Evolutionary conservation across 2,888 invertebrate species (phyloP).

Genomic region (Apantesis nais): DNA sequence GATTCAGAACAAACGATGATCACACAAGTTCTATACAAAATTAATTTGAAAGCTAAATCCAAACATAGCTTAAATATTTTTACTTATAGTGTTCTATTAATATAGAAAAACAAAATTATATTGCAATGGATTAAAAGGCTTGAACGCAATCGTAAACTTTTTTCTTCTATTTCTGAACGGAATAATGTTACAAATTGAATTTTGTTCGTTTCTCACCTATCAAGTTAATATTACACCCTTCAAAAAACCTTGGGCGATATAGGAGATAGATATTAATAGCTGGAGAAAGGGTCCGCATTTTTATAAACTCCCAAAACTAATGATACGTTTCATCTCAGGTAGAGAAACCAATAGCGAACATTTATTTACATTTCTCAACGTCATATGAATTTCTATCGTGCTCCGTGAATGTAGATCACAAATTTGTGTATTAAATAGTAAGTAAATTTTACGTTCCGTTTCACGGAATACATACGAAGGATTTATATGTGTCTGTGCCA

Average conservation of each 20-base stretch:
- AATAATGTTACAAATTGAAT: not conserved
- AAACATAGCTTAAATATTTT: no score
- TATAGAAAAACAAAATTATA: no score
- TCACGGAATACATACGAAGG: conserved; percentile 45
- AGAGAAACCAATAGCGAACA: conserved; percentile 20
- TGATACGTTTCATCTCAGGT: conserved; percentile 35
- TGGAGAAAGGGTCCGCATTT: conserved; percentile 13
- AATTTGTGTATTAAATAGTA: conserved; percentile 54
- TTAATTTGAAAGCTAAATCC: no score
- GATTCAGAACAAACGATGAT: no score
- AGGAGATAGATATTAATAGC: conserved; percentile 13
- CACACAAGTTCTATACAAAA: no score
- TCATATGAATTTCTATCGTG: conserved; percentile 48
- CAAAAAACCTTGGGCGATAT: conserved; percentile 3
- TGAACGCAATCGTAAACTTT: not conserved
- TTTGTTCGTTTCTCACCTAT: not conserved
- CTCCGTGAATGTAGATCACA: conserved; percentile 41
- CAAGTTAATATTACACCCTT: conserved; percentile 4
- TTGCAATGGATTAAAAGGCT: not conserved
- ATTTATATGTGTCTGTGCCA: conserved; percentile 52
- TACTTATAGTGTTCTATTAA: no score
- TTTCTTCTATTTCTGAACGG: not conserved
- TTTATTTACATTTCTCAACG: conserved; percentile 42
- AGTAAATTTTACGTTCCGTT: conserved; percentile 49
- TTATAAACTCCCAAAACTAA: conserved; percentile 12